Base-by-base conservation (phyloP, 2,888 invertebrate species). In the Spialia ferax region DNA sequence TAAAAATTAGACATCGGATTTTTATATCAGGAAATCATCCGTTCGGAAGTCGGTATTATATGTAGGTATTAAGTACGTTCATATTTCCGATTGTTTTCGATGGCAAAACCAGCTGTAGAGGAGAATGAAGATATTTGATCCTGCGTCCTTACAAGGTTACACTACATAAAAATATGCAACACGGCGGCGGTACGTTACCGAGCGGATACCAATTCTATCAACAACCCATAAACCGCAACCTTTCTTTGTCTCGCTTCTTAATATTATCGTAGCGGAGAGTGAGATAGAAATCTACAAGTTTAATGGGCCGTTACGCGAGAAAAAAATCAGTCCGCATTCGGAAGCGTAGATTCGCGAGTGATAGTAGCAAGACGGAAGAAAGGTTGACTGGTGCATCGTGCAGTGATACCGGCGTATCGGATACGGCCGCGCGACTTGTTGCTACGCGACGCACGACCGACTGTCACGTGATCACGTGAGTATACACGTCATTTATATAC, bases 191-290 rank as follows among this genome's bases (percentile, higher is more conserved):
- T 87, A 90, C 90, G 91, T 87, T 90, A 88, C 93, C 81, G 85
- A 92, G 88, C 93, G 91, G 93, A 93, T 93, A 91, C 92, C 91
- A 89, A 93, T 93, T 94, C 94, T 93, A 94, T 93, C 93, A 94
- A 94, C 94, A 92, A 91, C 93, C 92, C 86, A 93, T 94, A 94
- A 94, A 93, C 93, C 91, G 84, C 93, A 93, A 88, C 91, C 92
- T 93, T 91, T 94, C 94, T 92, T 93, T 94, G 93, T 94, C 94
- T 93, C 88, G 84, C 94, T 81, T 88, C 87, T 88, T 86, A 84
- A 83, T 85, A 81, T 78, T 83, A 84, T 83, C 86, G 85, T 78
- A 79, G 79, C 77, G 77, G 77, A 83, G 93, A 94, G 92, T 80
- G 94, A 93, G 94, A 94, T 90, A 89, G 91, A 89, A 90, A 89